These are phyloP conservation scores for Fragum sueziense DNA, from an alignment of 2,888 invertebrate species.

Conservation along the genomic window DNA sequence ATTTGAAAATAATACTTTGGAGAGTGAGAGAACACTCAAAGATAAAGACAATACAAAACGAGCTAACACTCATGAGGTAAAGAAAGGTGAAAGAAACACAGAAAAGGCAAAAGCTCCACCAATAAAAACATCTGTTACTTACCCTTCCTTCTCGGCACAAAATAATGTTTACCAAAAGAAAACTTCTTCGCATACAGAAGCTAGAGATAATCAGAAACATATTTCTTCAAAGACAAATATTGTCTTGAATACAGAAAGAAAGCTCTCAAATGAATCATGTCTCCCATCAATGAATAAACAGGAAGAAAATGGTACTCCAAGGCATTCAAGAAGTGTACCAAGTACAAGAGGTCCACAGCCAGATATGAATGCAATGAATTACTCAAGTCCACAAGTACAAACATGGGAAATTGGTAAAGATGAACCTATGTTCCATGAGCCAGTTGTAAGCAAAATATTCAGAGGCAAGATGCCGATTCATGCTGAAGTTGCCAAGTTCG, in stretches of 20 bases:
- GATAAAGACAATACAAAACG: background rate
- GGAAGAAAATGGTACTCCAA: background rate
- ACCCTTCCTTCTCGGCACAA: too few relatives aligned
- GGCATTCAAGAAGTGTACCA: background rate
- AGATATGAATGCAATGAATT: background rate
- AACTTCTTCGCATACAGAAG: too few relatives aligned
- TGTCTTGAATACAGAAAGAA: background rate
- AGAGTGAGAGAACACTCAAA: background rate
- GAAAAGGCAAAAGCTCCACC: background rate
- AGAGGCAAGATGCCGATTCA: conserved; percentile 5
- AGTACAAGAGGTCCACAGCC: background rate
- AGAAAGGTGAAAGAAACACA: too few relatives aligned
- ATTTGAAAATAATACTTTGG: conserved; percentile 32
- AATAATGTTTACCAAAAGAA: too few relatives aligned
- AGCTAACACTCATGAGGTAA: background rate
- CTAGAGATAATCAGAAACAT: too few relatives aligned
- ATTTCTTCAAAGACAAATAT: too few relatives aligned
- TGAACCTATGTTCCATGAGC: conserved; percentile 39
- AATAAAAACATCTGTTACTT: too few relatives aligned
- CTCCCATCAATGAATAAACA: background rate
- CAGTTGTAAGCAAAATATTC: conserved; percentile 47
- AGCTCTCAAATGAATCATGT: background rate
- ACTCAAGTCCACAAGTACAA: background rate
- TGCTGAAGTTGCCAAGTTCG: background rate
- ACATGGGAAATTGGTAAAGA: background rate